phyloP scores from a whole-genome alignment of 2,888 invertebrate species.

The Gymnosoma rotundatum region DNA sequence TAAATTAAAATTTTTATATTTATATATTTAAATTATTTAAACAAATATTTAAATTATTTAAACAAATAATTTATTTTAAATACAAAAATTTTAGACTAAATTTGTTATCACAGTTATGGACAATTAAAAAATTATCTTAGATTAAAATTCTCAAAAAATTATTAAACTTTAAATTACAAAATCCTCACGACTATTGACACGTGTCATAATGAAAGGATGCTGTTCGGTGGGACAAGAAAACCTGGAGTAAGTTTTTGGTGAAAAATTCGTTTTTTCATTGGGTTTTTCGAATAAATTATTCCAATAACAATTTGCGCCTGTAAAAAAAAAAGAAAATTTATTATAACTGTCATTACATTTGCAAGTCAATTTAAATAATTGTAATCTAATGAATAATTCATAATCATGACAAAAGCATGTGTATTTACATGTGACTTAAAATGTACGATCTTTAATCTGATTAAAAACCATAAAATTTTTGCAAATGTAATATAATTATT shows the following conservation, averaged over 20 bases:
- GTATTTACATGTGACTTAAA: too few species aligned
- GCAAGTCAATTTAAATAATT: too few species aligned
- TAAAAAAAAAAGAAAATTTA: not conserved
- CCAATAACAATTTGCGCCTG: constrained; percentile 84
- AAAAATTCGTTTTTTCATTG: constrained; percentile 81
- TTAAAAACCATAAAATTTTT: not conserved
- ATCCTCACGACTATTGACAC: constrained; percentile 76
- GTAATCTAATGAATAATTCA: too few species aligned
- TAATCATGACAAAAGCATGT: too few species aligned
- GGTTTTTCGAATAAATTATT: constrained; percentile 85
- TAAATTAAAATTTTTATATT: too few species aligned
- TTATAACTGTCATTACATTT: too few species aligned
- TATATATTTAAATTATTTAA: too few species aligned
- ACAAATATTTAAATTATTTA: too few species aligned
- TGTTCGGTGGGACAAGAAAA: constrained; percentile 79
- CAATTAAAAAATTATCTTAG: constrained; percentile 9
- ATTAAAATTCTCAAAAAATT: too few species aligned
- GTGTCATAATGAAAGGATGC: constrained; percentile 79
- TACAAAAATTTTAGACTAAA: not conserved
- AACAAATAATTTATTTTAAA: too few species aligned
- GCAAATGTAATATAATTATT: not conserved
- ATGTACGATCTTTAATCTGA: too few species aligned
- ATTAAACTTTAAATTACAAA: constrained; percentile 72
- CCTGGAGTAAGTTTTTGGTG: constrained; percentile 74
- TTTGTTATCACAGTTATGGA: constrained; percentile 57